Evolutionary conservation across 2,888 invertebrate species (phyloP).

Genomic region (Eumacrocentrus americanus): DNA sequence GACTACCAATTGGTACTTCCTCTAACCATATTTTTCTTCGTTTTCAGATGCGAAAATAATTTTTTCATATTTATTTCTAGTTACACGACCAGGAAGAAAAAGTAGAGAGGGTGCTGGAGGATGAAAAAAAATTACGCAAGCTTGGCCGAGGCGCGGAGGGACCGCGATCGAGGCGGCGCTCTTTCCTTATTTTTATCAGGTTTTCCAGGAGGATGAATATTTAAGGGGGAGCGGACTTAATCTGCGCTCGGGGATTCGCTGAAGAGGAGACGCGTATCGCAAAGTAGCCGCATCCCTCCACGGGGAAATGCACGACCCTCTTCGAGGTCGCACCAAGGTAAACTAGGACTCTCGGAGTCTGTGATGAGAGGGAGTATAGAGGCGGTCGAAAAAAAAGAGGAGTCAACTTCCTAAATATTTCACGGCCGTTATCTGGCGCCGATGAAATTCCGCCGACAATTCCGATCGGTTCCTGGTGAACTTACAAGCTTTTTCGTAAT

Average conservation of each 20-base stretch:
- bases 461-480: slow-evolving; percentile 33
- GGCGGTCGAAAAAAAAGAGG: slow-evolving; percentile 53
- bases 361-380: slow-evolving; percentile 40
- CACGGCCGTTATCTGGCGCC: slow-evolving; percentile 44
- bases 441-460: slow-evolving; percentile 43
- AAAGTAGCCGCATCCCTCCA: slow-evolving; percentile 37
- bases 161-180: slow-evolving; percentile 27
- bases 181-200: slow-evolving; percentile 65
- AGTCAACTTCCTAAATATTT: slow-evolving; percentile 46
- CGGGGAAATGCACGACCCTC: no score
- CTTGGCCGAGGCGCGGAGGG: slow-evolving; percentile 6
- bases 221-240: slow-evolving; percentile 66
- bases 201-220: slow-evolving; percentile 66
- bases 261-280: slow-evolving; percentile 40
- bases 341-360: slow-evolving; percentile 21
- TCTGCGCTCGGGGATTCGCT: slow-evolving; percentile 65
- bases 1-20: no score
- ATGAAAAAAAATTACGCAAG: slow-evolving; percentile 27
- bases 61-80: slow-evolving; percentile 10
- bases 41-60: no score
- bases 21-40: no score
- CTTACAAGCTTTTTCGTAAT: neutral
- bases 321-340: neutral
- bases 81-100: slow-evolving; percentile 12
- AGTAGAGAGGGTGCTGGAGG: neutral